These are phyloP conservation scores for Grantiella picta DNA, from an alignment of 2,113 vertebrate genomes.

Conservation along the genomic window DNA sequence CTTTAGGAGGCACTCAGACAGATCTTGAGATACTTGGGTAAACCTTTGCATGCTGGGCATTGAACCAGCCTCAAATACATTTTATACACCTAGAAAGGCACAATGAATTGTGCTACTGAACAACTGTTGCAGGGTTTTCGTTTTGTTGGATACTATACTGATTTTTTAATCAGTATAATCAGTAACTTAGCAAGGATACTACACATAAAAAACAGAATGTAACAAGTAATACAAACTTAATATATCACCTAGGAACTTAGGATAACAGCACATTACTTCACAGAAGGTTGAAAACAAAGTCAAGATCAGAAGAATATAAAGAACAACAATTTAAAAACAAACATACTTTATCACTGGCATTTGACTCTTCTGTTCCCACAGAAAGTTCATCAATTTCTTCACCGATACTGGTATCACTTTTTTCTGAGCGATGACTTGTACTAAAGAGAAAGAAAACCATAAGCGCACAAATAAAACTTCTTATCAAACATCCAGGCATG, in stretches of 20 bases:
- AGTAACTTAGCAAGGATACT: neutral
- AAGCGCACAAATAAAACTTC: neutral
- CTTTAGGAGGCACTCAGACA: neutral
- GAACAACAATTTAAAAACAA: neutral
- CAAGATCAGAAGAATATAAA: neutral
- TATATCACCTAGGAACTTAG: neutral
- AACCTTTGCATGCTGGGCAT: neutral
- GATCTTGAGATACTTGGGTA: neutral
- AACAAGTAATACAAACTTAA: neutral
- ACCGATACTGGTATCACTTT: slow-evolving; percentile 87
- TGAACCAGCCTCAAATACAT: neutral
- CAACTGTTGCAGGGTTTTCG: neutral
- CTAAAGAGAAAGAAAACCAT: slow-evolving; percentile 40
- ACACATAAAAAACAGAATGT: neutral
- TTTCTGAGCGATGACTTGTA: slow-evolving; percentile 85
- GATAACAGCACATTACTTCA: neutral
- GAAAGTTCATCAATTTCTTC: slow-evolving; percentile 93
- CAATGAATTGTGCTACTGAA: neutral
- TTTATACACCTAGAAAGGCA: neutral
- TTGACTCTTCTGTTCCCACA: slow-evolving; percentile 79
- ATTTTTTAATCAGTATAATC: neutral
- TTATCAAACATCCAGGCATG: neutral
- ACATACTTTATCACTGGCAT: slow-evolving; percentile 82
- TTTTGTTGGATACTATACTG: neutral
- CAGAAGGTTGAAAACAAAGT: neutral